Evolutionary conservation across 2,797 vertebrate species (phyloP).

Genomic region (Chrysocyon brachyurus): DNA sequence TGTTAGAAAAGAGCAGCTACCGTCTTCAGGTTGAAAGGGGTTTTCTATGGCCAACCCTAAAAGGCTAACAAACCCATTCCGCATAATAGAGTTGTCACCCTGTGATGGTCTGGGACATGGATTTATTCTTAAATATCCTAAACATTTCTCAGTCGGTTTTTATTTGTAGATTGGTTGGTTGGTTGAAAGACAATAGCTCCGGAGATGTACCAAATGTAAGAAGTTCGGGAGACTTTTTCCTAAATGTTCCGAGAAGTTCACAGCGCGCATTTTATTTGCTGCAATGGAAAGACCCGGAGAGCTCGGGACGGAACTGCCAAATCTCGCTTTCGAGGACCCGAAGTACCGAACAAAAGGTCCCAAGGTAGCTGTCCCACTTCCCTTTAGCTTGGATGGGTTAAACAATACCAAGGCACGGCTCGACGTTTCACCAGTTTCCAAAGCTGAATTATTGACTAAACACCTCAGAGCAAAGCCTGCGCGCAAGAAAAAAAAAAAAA

Average conservation of each 20-base stretch:
- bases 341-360: slow-evolving; percentile 80
- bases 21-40: not conserved
- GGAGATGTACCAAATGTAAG: not conserved
- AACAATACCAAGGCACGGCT: slow-evolving; percentile 23
- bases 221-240: slow-evolving; percentile 50
- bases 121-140: slow-evolving; percentile 36
- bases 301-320: not conserved
- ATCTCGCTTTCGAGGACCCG: slow-evolving; percentile 69
- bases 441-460: not conserved
- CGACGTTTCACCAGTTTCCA: slow-evolving; percentile 12
- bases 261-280: not conserved
- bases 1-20: not conserved
- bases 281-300: not conserved
- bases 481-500: not conserved
- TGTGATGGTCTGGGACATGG: not conserved
- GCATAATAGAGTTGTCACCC: slow-evolving; percentile 25
- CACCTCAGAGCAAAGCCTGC: not conserved
- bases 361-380: slow-evolving; percentile 75
- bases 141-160: not conserved
- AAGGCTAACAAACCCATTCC: not conserved
- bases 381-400: not conserved
- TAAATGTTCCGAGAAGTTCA: slow-evolving; percentile 26
- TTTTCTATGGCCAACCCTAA: not conserved
- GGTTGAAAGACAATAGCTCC: slow-evolving; percentile 63
- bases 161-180: not conserved